These are phyloP conservation scores for Cossypha dichroa DNA, from an alignment of 2,797 vertebrate species.

Conservation along the genomic window DNA sequence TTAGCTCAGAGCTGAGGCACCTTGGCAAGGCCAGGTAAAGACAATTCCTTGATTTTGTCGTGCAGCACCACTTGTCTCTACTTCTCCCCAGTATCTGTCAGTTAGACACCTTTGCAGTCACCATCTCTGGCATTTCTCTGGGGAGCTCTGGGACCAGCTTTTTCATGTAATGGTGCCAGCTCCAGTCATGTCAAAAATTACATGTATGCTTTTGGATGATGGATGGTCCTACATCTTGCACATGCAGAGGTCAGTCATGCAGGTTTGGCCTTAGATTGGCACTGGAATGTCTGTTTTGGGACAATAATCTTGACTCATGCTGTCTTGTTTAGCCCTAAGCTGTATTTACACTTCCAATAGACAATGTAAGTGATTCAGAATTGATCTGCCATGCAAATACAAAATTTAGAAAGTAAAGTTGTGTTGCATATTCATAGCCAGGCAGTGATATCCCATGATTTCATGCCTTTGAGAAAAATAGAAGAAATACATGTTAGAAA, in stretches of 20 bases:
- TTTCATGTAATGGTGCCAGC: background rate
- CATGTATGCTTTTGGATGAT: background rate
- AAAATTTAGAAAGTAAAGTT: background rate
- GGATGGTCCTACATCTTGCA: background rate
- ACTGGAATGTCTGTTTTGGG: background rate
- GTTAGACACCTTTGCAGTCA: background rate
- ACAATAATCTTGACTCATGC: background rate
- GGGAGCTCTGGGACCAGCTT: background rate
- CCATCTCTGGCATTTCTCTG: background rate
- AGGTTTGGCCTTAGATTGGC: background rate
- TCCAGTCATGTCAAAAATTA: background rate
- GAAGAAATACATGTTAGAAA: background rate
- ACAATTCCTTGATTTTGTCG: background rate
- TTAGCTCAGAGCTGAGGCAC: background rate
- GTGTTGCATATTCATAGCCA: background rate
- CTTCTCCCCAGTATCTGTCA: background rate
- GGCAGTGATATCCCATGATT: background rate
- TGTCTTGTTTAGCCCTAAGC: background rate
- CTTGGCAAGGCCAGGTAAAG: background rate
- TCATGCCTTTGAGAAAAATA: background rate
- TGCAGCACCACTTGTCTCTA: background rate
- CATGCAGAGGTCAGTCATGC: background rate
- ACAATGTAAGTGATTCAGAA: background rate
- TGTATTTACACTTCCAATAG: background rate
- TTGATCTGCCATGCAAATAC: background rate